Percentiles rank a stretch among this genome's conserved stretches.
phyloP scores from a whole-genome alignment of 2,888 invertebrate genomes.

The Trachelus troglodyta region DNA sequence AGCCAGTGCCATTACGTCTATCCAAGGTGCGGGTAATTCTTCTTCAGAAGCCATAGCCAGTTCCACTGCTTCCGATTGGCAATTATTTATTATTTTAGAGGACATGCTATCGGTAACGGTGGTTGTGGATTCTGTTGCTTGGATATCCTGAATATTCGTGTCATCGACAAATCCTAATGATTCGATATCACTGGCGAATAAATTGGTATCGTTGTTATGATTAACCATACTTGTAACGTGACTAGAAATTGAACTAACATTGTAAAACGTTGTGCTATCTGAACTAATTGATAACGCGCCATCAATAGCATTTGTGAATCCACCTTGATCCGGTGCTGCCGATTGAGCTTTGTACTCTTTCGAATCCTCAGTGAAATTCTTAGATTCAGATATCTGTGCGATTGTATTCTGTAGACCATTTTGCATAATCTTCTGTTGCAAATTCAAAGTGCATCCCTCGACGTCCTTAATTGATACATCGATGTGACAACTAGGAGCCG shows the following conservation, averaged over 20 bases:
- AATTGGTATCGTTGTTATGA: slow-evolving; percentile 31
- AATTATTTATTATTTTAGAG: slow-evolving; percentile 15
- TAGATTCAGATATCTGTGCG: slow-evolving; percentile 46
- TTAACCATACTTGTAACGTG: slow-evolving; percentile 37
- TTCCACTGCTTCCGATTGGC: slow-evolving; percentile 74
- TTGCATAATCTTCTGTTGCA: slow-evolving; percentile 54
- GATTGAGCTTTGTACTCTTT: slow-evolving; percentile 27
- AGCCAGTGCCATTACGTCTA: slow-evolving; percentile 78
- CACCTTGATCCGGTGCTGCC: slow-evolving; percentile 6
- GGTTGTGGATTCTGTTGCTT: not conserved
- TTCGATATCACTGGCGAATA: slow-evolving; percentile 43
- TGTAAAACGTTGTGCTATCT: slow-evolving; percentile 29
- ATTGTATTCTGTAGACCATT: slow-evolving; percentile 52
- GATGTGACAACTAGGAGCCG: not conserved
- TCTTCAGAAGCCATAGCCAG: slow-evolving; percentile 81
- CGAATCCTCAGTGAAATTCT: slow-evolving; percentile 15
- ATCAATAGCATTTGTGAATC: slow-evolving; percentile 15
- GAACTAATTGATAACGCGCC: slow-evolving; percentile 12
- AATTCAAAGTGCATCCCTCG: slow-evolving; percentile 30
- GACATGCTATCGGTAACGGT: not conserved
- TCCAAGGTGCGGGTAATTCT: slow-evolving; percentile 81
- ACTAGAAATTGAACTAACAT: slow-evolving; percentile 39
- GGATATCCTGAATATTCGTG: not conserved
- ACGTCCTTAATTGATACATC: not conserved
- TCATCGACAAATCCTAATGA: slow-evolving; percentile 37